Base-by-base conservation (phyloP, 1,140 invertebrate species). In the Papilio glaucus region DNA sequence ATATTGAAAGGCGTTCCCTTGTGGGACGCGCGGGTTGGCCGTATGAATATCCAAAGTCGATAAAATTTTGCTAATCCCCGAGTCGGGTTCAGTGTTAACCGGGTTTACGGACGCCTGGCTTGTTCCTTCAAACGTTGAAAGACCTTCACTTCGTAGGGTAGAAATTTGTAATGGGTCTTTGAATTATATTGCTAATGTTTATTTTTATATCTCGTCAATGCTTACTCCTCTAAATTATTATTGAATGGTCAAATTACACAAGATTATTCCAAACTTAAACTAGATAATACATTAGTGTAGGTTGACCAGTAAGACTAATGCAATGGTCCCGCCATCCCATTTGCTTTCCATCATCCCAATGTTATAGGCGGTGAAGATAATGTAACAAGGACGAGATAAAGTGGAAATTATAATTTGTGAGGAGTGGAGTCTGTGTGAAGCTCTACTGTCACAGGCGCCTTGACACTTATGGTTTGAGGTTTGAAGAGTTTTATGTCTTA, bases 21-120 rank as follows among this genome's bases (percentile, higher is more conserved):
- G 33, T 18, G 72, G 74, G 62, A 63, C 75, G 57, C 60, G 71
- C 74, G 77, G 77, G 71, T 73, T 42, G 71, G 60, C 72, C 77
- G 74, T 80, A 87, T 87, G 85, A 87, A 87, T 85, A 86, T 78
- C 78, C 76, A 74, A 83, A 83, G 72, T 82, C 72, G 78, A 84
- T 85, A 79, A 82, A 84, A 85, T 79, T 85, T 80, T 78, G 80
- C 73, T 84, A 81, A 82, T 84, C 79, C 75, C 84, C 78, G 84
- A 81, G 71, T 73, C 53, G 71, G 73, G 71, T 65, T 65, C 18
- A 21, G 71, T 71, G 65, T 65, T 65, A 15, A 39, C 37, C 15
- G 8, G 33, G 37, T 24, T 37, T 38, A 39, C 45, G 62, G 33
- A 37, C 62, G 15, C 15, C 15, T 41, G 37, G 37, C 49, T 57